Evolutionary conservation across 2,888 invertebrate genomes (phyloP).

Genomic region (Thymelicus acteon): DNA sequence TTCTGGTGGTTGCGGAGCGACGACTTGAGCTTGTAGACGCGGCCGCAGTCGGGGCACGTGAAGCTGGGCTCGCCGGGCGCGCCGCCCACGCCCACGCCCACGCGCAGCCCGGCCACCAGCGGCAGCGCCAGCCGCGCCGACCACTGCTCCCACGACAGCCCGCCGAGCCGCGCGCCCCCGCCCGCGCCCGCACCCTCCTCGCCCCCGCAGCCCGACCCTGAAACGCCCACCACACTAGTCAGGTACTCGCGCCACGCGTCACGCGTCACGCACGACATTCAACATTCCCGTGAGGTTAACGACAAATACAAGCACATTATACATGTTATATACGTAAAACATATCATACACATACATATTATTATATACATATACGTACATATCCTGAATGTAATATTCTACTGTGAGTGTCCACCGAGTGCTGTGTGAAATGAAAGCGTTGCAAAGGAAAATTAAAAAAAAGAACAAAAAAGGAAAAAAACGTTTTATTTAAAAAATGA

Average conservation of each 20-base stretch:
- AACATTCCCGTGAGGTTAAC: constrained; percentile 73
- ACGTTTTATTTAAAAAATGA: constrained; percentile 70
- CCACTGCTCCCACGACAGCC: constrained; percentile 90
- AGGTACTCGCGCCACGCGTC: constrained; percentile 6
- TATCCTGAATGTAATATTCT: constrained; percentile 60
- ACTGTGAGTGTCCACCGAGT: constrained; percentile 83
- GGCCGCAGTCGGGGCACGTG: constrained; percentile 92
- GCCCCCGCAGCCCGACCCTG: constrained; percentile 50
- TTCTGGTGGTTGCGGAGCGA: constrained; percentile 93
- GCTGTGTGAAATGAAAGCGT: constrained; percentile 79
- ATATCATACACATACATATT: constrained; percentile 49
- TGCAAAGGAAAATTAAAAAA: constrained; percentile 76
- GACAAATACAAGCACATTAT: constrained; percentile 72
- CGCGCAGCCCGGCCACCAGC: constrained; percentile 85
- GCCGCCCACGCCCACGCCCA: constrained; percentile 62
- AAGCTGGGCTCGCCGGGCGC: constrained; percentile 85
- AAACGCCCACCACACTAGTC: constrained; percentile 38
- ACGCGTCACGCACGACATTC: constrained; percentile 54
- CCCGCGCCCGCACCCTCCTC: constrained; percentile 58
- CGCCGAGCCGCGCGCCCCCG: constrained; percentile 87
- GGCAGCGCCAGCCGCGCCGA: constrained; percentile 90
- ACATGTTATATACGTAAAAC: constrained; percentile 63
- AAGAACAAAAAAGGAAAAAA: constrained; percentile 72
- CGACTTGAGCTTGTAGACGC: constrained; percentile 94
- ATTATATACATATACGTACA: constrained; percentile 47